Percentiles rank a stretch among this genome's conserved stretches.
Evolutionary conservation across 2,888 invertebrate genomes (phyloP).

Genomic region (Luffia ferchaultella): DNA sequence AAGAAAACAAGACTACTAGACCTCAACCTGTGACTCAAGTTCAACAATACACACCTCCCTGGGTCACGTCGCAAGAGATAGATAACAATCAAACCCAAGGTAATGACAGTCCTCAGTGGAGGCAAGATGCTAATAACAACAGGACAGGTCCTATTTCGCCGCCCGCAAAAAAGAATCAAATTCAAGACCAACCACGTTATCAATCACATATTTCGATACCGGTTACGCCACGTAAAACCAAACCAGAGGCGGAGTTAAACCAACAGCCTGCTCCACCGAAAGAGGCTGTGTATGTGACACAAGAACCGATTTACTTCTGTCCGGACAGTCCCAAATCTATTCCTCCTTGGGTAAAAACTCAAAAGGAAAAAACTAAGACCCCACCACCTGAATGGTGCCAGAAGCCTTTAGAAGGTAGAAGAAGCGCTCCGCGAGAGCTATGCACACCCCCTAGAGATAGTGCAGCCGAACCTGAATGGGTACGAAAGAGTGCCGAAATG

Average conservation of each 20-base stretch:
- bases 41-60: slow-evolving; percentile 38
- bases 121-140: slow-evolving; percentile 26
- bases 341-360: slow-evolving; percentile 54
- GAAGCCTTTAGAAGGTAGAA: slow-evolving; percentile 41
- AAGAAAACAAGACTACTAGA: slow-evolving; percentile 28
- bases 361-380: slow-evolving; percentile 57
- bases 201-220: slow-evolving; percentile 60
- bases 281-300: slow-evolving; percentile 51
- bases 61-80: slow-evolving; percentile 31
- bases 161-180: slow-evolving; percentile 24
- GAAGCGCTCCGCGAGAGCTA: slow-evolving; percentile 42
- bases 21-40: slow-evolving; percentile 13
- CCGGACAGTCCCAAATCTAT: slow-evolving; percentile 54
- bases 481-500: slow-evolving; percentile 48
- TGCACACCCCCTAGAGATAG: slow-evolving; percentile 46
- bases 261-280: slow-evolving; percentile 29
- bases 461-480: slow-evolving; percentile 46
- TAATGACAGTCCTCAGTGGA: slow-evolving; percentile 31
- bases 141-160: slow-evolving; percentile 24
- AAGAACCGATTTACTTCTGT: slow-evolving; percentile 52
- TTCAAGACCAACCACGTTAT: slow-evolving; percentile 39
- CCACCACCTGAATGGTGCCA: slow-evolving; percentile 57
- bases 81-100: slow-evolving; percentile 40
- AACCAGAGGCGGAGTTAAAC: slow-evolving; percentile 35
- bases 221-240: slow-evolving; percentile 43